Evolutionary conservation across 2,888 invertebrate genomes (phyloP), one percentile per base, ranked within the genome.

Genomic region (Drosophila longiperda): DNA sequence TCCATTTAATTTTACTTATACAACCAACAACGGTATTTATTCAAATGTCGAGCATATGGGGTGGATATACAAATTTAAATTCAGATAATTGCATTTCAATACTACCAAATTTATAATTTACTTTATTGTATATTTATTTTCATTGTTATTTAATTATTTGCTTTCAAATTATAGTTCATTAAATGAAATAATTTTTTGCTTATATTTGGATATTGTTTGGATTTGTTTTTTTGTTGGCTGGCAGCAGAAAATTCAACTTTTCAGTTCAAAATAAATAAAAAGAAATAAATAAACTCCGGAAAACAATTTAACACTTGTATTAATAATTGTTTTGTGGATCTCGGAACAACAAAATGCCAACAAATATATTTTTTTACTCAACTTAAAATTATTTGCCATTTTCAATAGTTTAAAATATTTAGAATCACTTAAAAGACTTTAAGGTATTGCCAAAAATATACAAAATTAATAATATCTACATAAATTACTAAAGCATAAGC

Each of bases 401-500:
- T 34, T 23, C 8, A 59, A 55, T 66, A 26, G 45, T 55, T 76
- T 45, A 33, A 59, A 75, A 57, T 60, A 71, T 65, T 78, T 55
- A 67, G 53, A 54, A 55, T 64, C 49, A 38, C 66, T 45, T 45
- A 23, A 36, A 52, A 36, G 58, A 71, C 71, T 70, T 60, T 34
- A 64, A 66, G 64, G 32, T n/a, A 40, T 38, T 12, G 29, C 40
- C 52, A 63, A 38, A 63, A 20, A 45, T 48, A 20, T 53, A 12
- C 4, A 26, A 50, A 57, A 17, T 20, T 36, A 52, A 61, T 61
- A 54, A 50, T 67, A 77, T 81, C 66, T 68, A 57, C 85, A 89
- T 87, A 74, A 89, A 85, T 89, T 82, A 82, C 77, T 75, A 82
- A 80, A 69, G 86, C 73, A 62, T 69, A 54, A 49, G 58, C 69